Base-by-base conservation (phyloP, 2,888 invertebrate species). In the Vannuccia rotundouncinata region DNA sequence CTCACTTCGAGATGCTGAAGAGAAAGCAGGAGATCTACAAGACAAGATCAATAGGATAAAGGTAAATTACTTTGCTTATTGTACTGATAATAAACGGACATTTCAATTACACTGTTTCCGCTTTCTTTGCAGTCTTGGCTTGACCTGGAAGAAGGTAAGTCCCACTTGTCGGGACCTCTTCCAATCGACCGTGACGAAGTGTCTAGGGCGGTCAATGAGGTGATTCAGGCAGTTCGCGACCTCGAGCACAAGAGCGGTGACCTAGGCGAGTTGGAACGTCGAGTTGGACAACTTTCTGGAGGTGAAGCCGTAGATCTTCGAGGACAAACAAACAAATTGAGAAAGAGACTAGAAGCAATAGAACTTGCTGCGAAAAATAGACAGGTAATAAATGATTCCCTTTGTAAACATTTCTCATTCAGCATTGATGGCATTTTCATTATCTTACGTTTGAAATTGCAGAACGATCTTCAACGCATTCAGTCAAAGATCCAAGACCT, bases 121-220 rank as follows among this genome's bases (percentile, higher is more conserved):
- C n/a, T n/a, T n/a, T n/a, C n/a, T n/a, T n/a, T n/a, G 84, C 60
- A 82, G 29, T 82, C 86, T 0, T 96, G 96, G 96, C 88, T 97
- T 80, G 90, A 92, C 0, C 92, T 93, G 82, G 93, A 93, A 0
- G 95, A 96, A 88, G 93, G 93, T 84, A 92, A 94, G 83, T 1
- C 77, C 0, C n/a, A n/a, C 28, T 31, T 77, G 31, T 22, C 77
- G 29, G 77, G 1, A 17, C 25, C 22, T 77, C 82, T 89, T 95
- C 27, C 77, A 1, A 66, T 66, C 66, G 31, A 29, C 27, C 31
- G 77, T 1, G 92, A 92, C 28, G 92, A 94, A 0, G 91, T 92
- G 0, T 84, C 85, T 10, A 92, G 95, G 89, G 93, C 77, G 25
- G 31, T 77, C 5, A 31, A 25, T 27, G 77, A 77, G 31, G 45